Base-by-base conservation (phyloP, 2,797 vertebrate genomes). In the Acrocephalus scirpaceus region DNA sequence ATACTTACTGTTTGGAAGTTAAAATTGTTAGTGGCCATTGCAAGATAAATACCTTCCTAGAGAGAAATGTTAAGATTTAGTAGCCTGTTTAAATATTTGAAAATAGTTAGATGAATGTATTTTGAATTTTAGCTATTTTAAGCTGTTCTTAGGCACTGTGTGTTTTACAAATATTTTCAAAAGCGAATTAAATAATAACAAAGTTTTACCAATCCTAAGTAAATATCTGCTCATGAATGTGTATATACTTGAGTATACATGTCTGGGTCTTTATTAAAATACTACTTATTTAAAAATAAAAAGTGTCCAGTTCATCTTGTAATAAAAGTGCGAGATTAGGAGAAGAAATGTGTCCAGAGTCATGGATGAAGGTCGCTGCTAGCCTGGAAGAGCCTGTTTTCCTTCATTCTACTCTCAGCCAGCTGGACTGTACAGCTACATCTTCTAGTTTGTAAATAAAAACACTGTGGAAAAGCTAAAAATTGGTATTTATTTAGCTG, bases 391-490 rank as follows among this genome's bases (percentile, higher is more conserved):
- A 88, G 50, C 27, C 25, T 40, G 8, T 23, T 65, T 45, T 45
- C 13, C 53, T 62, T 85, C 4, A 2, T 56, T 67, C 19, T 3
- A 21, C 16, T 47, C 47, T 78, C 45, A 32, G 56, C 16, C 23
- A 32, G 44, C 36, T 70, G 82, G 40, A 54, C 57, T 26, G 7
- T 42, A 47, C 0, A 4, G 36, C 40, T 69, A 7, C 16, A 3
- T 50, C 34, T 94, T 89, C 85, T 67, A 47, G 75, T 88, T 88
- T 90, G 73, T 86, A 88, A 95, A 83, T 78, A 74, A 40, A 32
- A 90, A 25, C 61, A 74, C 76, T 71, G 9, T 58, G 61, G 44
- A 44, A 95, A 70, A 92, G 40, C 64, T 64, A 27, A 78, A 71
- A 65, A 77, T 27, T 72, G 14, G 7, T 89, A n/a, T 53, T 75